A percentile compares a stretch with the other conserved stretches of the same genome.
Evolutionary conservation across 2,888 invertebrate species (phyloP).

Genomic region (Sthenelais limicola): DNA sequence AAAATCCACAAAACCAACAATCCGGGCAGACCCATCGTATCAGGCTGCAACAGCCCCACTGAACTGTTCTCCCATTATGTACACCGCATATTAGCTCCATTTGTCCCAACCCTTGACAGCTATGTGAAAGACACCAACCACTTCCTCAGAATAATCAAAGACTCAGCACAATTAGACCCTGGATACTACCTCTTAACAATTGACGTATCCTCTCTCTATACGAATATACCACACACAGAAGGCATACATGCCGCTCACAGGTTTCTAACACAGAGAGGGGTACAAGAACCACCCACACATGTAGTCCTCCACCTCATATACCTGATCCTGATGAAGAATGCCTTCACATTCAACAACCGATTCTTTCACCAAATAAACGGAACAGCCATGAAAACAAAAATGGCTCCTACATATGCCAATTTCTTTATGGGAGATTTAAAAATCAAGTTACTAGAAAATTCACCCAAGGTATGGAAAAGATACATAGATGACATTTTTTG

Average conservation of each 20-base stretch:
- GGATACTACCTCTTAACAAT: neutral
- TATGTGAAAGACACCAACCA: constrained; percentile 10
- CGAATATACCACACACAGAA: constrained; percentile 6
- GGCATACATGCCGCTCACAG: neutral
- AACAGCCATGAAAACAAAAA: constrained; percentile 16
- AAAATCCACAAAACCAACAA: constrained; percentile 12
- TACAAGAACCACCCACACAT: neutral
- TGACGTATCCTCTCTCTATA: neutral
- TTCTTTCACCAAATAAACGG: neutral
- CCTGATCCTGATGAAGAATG: neutral
- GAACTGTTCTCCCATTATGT: neutral
- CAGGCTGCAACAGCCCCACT: constrained; percentile 1
- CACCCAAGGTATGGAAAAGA: constrained; percentile 1
- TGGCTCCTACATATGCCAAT: constrained; percentile 9
- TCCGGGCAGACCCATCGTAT: constrained; percentile 16
- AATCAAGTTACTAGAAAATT: neutral
- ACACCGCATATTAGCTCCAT: neutral
- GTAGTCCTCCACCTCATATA: constrained; percentile 5
- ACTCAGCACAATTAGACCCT: neutral
- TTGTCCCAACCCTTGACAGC: neutral
- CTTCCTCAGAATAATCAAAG: neutral
- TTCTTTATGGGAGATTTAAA: constrained; percentile 1
- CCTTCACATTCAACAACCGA: constrained; percentile 5
- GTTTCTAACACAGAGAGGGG: neutral
- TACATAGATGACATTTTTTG: constrained; percentile 15